A percentile compares a stretch with the other conserved stretches of the same genome.
phyloP scores from a whole-genome alignment of 2,888 invertebrate species.

The Empis stercorea region DNA sequence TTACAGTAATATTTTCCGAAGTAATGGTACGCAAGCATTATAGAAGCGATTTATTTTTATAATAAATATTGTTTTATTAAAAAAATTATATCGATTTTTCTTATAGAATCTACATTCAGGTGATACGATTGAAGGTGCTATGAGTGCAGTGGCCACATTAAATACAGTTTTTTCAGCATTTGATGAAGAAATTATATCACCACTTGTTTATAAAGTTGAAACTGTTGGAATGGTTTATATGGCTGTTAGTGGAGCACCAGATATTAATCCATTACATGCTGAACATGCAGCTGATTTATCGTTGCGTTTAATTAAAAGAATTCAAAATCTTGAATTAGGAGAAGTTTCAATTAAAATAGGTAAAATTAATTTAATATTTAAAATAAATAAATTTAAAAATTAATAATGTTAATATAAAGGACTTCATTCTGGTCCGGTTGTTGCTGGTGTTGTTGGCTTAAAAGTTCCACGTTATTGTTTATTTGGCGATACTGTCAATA shows the following conservation, averaged over 20 bases:
- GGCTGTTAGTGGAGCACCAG: slow-evolving; percentile 83
- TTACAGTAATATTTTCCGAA: slow-evolving; percentile 35
- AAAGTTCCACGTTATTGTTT: slow-evolving; percentile 78
- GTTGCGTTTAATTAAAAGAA: slow-evolving; percentile 55
- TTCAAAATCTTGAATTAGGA: slow-evolving; percentile 50
- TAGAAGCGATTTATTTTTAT: not conserved
- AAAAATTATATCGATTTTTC: not conserved
- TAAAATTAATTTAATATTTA: slow-evolving; percentile 16
- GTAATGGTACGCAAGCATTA: no score
- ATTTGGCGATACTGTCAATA: slow-evolving; percentile 85
- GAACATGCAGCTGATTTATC: slow-evolving; percentile 66
- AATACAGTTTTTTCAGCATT: slow-evolving; percentile 77
- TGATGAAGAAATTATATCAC: slow-evolving; percentile 70
- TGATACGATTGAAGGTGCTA: slow-evolving; percentile 40
- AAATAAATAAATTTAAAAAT: no score
- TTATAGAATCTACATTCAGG: slow-evolving; percentile 24
- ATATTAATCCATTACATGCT: slow-evolving; percentile 59
- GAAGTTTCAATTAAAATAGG: slow-evolving; percentile 54
- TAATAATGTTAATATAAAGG: slow-evolving; percentile 32
- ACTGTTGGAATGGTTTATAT: slow-evolving; percentile 87
- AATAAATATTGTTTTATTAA: not conserved
- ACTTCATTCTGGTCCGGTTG: slow-evolving; percentile 77
- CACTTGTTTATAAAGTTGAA: slow-evolving; percentile 85
- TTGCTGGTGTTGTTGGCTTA: slow-evolving; percentile 75
- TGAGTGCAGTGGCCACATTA: slow-evolving; percentile 73